A percentile compares a stretch with the other conserved stretches of the same genome.
Evolutionary conservation across 2,797 vertebrate genomes (phyloP).

Genomic region (Lepus oiostolus): DNA sequence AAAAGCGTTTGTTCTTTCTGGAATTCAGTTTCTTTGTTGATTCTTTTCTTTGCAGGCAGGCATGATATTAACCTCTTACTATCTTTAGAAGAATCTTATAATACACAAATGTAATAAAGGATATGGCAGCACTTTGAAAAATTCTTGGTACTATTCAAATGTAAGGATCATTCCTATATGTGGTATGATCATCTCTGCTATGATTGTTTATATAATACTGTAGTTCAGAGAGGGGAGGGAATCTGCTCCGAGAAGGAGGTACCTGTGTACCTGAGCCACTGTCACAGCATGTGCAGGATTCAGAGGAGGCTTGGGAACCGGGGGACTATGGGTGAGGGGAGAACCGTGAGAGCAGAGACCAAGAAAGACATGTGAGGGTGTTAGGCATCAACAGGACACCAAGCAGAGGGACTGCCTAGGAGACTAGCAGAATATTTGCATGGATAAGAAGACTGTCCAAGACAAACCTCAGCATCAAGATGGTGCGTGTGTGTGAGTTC

Average conservation of each 20-base stretch:
- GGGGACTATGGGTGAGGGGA: too few species aligned
- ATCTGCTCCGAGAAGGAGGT: conserved; percentile 13
- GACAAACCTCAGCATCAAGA: neutral
- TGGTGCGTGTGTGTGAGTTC: neutral
- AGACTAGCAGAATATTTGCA: neutral
- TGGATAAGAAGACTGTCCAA: neutral
- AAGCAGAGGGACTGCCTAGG: neutral
- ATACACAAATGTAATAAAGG: neutral
- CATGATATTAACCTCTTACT: conserved; percentile 19
- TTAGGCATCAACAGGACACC: neutral
- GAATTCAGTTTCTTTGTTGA: neutral
- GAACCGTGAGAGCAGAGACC: neutral
- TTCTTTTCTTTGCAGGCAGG: conserved; percentile 29
- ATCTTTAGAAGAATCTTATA: conserved; percentile 42
- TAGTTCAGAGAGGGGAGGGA: neutral
- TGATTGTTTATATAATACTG: neutral
- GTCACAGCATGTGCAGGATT: neutral
- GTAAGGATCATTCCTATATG: neutral
- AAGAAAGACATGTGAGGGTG: neutral
- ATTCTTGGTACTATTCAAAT: neutral
- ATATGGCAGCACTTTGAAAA: conserved; percentile 6
- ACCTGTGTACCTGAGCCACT: neutral
- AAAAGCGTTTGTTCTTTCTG: conserved; percentile 5
- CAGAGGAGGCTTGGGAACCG: neutral
- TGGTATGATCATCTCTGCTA: neutral